Base-by-base conservation (phyloP, 2,113 vertebrate species). In the Gasterosteus nipponicus region DNA sequence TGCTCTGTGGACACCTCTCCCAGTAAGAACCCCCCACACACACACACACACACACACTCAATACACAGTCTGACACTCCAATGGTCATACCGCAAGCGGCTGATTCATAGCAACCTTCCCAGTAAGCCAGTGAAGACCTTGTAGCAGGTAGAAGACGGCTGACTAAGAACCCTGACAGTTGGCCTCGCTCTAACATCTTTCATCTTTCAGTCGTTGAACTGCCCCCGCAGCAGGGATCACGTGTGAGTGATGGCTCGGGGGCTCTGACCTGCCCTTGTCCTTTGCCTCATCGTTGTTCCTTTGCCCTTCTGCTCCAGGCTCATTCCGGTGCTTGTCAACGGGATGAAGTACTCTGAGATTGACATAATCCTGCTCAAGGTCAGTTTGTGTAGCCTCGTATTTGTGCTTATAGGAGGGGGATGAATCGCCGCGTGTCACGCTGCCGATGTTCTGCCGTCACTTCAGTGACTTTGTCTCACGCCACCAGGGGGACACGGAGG, bases 341-440 rank as follows among this genome's bases (percentile, higher is more conserved):
- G 97, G 86, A 99, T 99, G 97, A 99, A 98, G 87, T 99, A 99
- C 87, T 99, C 97, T 2, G 97, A 99, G 92, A 99, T 99, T 12
- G 98, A 99, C 93, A 98, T 99, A 77, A 99, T 99, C 90, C 93
- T 99, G 59, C 94, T 99, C 80, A 99, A 99, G 96, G 98, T 99
- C 81, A 95, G 96, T 89, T 78, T 74, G 51, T 64, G 33, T 4
- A 46, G 73, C 31, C 51, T 49, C 15, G 77, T 70, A 12, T 81
- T 57, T 82, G 59, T 61, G 57, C 56, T 12, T 57, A 63, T 47
- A 39, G 54, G 51, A 61, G 31, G 26, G 15, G 3, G 10, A 69
- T 60, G 15, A 75, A 77, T 33, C 75, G 49, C 47, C 35, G 38
- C 31, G 12, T 59, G 75, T 68, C 72, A 63, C 11, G 4, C 22